phyloP scores from a whole-genome alignment of 2,888 invertebrate species.

The Sepiola atlantica region DNA sequence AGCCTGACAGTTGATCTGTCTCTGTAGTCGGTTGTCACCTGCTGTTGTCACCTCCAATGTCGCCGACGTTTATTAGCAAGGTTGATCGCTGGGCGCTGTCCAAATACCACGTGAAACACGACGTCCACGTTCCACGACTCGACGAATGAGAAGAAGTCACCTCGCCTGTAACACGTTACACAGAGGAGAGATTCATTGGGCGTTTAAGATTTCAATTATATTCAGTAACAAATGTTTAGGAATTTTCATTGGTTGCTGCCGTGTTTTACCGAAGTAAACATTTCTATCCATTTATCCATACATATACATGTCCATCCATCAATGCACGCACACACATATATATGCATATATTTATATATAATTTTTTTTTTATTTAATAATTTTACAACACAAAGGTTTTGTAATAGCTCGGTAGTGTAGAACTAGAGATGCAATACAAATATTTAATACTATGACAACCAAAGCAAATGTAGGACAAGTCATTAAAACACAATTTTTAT shows the following conservation, averaged over 20 bases:
- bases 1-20: background rate
- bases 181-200: background rate
- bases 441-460: too few species aligned
- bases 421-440: too few species aligned
- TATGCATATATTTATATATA: too few species aligned
- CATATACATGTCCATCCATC: too few species aligned
- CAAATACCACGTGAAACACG: slow-evolving; percentile 18
- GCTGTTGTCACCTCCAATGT: slow-evolving; percentile 8
- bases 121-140: background rate
- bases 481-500: too few species aligned
- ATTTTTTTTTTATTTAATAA: too few species aligned
- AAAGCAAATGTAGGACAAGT: too few species aligned
- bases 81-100: background rate
- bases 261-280: background rate
- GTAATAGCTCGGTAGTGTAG: too few species aligned
- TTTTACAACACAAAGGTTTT: too few species aligned
- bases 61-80: background rate
- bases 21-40: background rate
- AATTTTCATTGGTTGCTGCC: background rate
- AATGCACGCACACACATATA: too few species aligned
- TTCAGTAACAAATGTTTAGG: background rate
- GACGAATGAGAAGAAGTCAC: background rate
- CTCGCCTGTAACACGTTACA: background rate
- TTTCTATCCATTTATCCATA: background rate
- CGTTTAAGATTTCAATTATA: background rate